These are phyloP conservation scores for Acleris cristana DNA, from an alignment of 2,888 invertebrate species.

Conservation along the genomic window DNA sequence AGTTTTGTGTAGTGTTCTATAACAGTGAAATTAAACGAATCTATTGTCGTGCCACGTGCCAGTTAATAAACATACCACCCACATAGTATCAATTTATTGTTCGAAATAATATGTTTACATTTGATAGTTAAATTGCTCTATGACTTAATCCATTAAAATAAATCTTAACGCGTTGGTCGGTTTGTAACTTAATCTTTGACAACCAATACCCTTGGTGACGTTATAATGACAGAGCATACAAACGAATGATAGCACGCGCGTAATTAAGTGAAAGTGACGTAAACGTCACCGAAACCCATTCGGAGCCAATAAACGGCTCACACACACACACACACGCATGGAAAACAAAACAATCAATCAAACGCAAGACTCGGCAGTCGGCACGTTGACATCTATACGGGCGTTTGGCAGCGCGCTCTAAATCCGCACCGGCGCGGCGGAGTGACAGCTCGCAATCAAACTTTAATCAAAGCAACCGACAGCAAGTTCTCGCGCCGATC, in stretches of 20 bases:
- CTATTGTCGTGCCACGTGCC: constrained; percentile 23
- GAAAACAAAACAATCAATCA: constrained; percentile 42
- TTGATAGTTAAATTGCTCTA: constrained; percentile 10
- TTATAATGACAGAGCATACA: background rate
- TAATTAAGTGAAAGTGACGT: constrained; percentile 26
- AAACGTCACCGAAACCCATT: constrained; percentile 12
- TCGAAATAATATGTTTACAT: constrained; percentile 20
- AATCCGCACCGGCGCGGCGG: constrained; percentile 55
- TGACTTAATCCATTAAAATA: constrained; percentile 15
- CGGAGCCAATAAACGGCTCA: constrained; percentile 19
- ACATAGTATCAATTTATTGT: constrained; percentile 19
- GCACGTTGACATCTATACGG: constrained; percentile 58
- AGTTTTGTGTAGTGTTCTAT: constrained; percentile 3
- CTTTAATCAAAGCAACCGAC: constrained; percentile 78
- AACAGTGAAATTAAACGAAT: constrained; percentile 15
- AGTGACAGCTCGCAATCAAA: constrained; percentile 78
- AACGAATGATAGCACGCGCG: constrained; percentile 2
- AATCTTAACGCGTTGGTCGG: constrained; percentile 1
- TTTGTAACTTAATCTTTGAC: background rate
- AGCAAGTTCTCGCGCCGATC: constrained; percentile 60
- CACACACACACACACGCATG: constrained; percentile 29
- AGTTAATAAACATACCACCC: constrained; percentile 25
- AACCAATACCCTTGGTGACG: background rate
- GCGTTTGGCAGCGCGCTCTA: constrained; percentile 47
- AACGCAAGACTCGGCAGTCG: constrained; percentile 33